Base-by-base conservation (phyloP, 2,888 invertebrate species). In the Brassicogethes aeneus region DNA sequence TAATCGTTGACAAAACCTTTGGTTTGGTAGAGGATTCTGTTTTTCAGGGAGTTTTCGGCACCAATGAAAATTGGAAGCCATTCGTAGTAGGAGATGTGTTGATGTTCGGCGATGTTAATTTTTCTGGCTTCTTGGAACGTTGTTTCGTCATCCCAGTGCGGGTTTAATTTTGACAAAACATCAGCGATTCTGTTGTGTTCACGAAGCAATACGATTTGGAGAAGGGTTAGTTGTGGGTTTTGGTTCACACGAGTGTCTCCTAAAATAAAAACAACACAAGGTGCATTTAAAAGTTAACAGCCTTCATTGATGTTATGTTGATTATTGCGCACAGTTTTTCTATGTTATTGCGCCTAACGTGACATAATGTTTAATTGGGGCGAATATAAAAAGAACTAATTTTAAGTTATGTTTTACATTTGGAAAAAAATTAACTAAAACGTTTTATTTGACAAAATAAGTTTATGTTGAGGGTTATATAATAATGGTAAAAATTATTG, bases 161-260 rank as follows among this genome's bases (percentile, higher is more conserved):
- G 83, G 65, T 89, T 89, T 16, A 86, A 55, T 3, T 68, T 61
- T 0, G 71, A 65, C 5, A 86, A 66, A 2, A 59, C 62, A 16
- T 74, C 72, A 1, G 84, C 84, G 2, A 86, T 65, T 34, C 85
- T 74, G 65, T 86, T 87, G 64, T 86, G 86, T 62, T 87, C 85
- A 36, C 85, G 70, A 38, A 83, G 64, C 13, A 83, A 62, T 1
- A 85, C 63, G 3, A 81, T 72, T 49, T 86, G 85, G 0, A 85
- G 70, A 1, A 82, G 59, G 0, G 84, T 77, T 46, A 85, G 65
- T 52, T 84, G 84, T 0, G 84, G 79, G 54, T 81, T 84, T 61
- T 85, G 83, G 60, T 85, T 85, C 1, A 74, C 75, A 52, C 85
- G 72, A 8, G 71, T 66, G 52, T 85, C 85, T 57, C 84, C 83